Base-by-base conservation (phyloP, 2,797 vertebrate genomes). In the Acanthopagrus latus region DNA sequence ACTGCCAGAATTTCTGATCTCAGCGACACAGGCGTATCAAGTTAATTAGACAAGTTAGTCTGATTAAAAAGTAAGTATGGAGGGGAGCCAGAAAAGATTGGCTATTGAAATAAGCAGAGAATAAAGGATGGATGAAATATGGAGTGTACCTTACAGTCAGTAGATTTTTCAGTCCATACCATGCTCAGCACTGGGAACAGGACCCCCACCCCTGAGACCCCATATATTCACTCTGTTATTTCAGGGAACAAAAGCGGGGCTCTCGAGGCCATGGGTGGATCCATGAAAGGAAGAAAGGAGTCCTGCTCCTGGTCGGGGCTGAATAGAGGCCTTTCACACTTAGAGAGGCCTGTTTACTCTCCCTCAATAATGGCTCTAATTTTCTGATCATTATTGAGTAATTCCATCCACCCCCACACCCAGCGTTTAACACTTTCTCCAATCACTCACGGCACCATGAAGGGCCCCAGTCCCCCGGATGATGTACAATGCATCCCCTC, bases 351-450 rank as follows among this genome's bases (percentile, higher is more conserved):
- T 96, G 95, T 96, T 96, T 96, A 95, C 95, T 94, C 94, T 95
- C 85, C 90, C 84, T 92, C 87, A 94, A 95, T 95, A 95, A 95
- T 95, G 90, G 92, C 91, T 93, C 94, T 94, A 95, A 95, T 95
- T 95, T 95, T 95, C 92, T 92, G 91, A 95, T 95, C 94, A 95
- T 96, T 95, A 95, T 94, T 95, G 92, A 92, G 93, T 95, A 92
- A 94, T 94, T 93, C 93, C 91, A 88, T 86, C 93, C 90, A 86
- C 90, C 87, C 90, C 89, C 88, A 86, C 73, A 83, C 90, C 90
- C 93, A 25, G 78, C 69, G n/a, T 86, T 87, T 85, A 91, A 86
- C 69, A 81, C 90, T 76, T 73, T 78, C 90, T 87, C 82, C 89
- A 81, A 82, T 93, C 91, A 82, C 84, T 93, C 89, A 88, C 62